Evolutionary conservation across 2,797 vertebrate genomes (phyloP).

Genomic region (Sebastes aleutianus): DNA sequence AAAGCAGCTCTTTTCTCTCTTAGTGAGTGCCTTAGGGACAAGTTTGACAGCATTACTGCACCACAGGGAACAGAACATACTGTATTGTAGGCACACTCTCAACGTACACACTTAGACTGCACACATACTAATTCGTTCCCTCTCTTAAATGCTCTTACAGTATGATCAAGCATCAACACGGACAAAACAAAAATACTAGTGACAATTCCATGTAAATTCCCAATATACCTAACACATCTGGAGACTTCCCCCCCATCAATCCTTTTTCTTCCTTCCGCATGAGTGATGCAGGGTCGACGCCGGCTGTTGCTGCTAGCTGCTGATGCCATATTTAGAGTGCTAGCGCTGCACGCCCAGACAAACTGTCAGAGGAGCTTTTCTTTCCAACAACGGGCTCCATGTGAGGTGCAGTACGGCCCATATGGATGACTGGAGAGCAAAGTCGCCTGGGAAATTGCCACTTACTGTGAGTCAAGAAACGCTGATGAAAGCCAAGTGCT

Average conservation of each 20-base stretch:
- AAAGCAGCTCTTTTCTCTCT: slow-evolving; percentile 44
- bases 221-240: background rate
- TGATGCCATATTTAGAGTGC: slow-evolving; percentile 69
- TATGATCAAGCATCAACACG: background rate
- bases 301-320: slow-evolving; percentile 54
- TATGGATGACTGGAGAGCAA: slow-evolving; percentile 50
- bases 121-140: slow-evolving; percentile 10
- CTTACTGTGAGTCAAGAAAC: slow-evolving; percentile 44
- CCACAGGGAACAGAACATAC: slow-evolving; percentile 34
- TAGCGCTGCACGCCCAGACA: slow-evolving; percentile 39
- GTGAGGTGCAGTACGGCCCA: slow-evolving; percentile 31
- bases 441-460: slow-evolving; percentile 48
- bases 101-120: background rate
- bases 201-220: slow-evolving; percentile 7
- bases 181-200: background rate
- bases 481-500: slow-evolving; percentile 50
- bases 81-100: background rate
- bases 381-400: slow-evolving; percentile 41
- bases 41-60: slow-evolving; percentile 40
- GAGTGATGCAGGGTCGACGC: slow-evolving; percentile 40
- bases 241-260: slow-evolving; percentile 11
- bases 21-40: slow-evolving; percentile 31
- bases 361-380: slow-evolving; percentile 60
- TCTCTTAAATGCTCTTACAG: background rate
- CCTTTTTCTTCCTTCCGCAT: slow-evolving; percentile 23